Evolutionary conservation across 2,888 invertebrate species (phyloP).

Genomic region (Torymus texanus): DNA sequence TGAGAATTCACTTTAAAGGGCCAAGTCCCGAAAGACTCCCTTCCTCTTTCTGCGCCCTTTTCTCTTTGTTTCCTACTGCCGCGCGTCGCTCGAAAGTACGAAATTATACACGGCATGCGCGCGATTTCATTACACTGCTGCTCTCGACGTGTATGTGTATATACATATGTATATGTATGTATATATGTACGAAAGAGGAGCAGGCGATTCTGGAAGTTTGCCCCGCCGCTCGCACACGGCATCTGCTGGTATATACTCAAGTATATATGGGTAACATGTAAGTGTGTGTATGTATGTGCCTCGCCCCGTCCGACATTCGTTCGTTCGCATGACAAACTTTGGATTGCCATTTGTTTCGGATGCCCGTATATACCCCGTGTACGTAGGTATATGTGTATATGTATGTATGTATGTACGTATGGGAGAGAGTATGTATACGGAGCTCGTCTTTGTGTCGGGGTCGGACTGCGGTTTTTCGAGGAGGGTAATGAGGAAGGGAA

Average conservation of each 20-base stretch:
- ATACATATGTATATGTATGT: too few relatives aligned
- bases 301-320: background rate
- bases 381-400: too few relatives aligned
- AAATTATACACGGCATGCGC: conserved; percentile 39
- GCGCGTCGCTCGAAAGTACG: conserved; percentile 20
- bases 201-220: conserved; percentile 34
- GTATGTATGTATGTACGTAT: too few relatives aligned
- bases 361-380: background rate
- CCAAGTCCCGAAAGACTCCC: background rate
- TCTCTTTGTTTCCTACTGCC: conserved; percentile 7
- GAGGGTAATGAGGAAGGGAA: too few relatives aligned
- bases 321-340: conserved; percentile 17
- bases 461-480: too few relatives aligned
- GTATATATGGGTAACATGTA: background rate
- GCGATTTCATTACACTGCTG: conserved; percentile 29
- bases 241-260: background rate
- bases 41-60: background rate
- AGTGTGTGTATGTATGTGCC: background rate
- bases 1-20: conserved; percentile 5
- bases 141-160: too few relatives aligned
- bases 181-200: too few relatives aligned
- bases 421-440: too few relatives aligned
- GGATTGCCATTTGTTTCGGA: conserved; percentile 34
- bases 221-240: background rate
- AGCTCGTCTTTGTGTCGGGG: too few relatives aligned